These are phyloP conservation scores for Eulimnadia texana DNA, from an alignment of 1,140 invertebrate species.

Conservation along the genomic window DNA sequence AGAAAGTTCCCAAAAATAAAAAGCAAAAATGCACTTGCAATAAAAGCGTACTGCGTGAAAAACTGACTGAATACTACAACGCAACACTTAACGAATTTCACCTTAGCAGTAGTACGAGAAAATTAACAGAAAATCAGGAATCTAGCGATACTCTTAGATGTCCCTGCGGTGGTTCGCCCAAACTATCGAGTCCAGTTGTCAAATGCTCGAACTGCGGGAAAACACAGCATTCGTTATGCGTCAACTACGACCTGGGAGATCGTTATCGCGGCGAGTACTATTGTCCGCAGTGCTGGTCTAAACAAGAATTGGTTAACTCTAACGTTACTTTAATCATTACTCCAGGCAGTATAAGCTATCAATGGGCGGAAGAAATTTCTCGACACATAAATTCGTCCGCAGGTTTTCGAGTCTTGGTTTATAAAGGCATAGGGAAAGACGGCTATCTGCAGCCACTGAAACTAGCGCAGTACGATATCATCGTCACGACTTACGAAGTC, in stretches of 20 bases:
- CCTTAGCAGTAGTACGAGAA: not conserved
- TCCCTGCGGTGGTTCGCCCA: conserved; percentile 27
- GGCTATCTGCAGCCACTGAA: conserved; percentile 48
- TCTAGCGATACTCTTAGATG: conserved; percentile 18
- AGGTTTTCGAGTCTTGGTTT: conserved; percentile 36
- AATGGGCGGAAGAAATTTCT: conserved; percentile 59
- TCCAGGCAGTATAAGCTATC: conserved; percentile 46
- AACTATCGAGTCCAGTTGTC: conserved; percentile 21
- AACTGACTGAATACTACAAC: not conserved
- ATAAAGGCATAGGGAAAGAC: conserved; percentile 23
- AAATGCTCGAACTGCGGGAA: conserved; percentile 39
- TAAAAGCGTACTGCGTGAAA: not conserved
- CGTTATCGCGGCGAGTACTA: conserved; percentile 29
- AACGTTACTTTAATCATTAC: conserved; percentile 58
- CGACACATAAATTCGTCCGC: conserved; percentile 41
- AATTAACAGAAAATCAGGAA: not conserved
- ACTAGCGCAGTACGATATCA: conserved; percentile 51
- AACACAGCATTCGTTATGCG: conserved; percentile 44
- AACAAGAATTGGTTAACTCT: conserved; percentile 34
- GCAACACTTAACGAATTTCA: not conserved
- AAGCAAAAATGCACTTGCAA: not conserved
- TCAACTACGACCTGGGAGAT: conserved; percentile 35
- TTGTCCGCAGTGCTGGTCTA: conserved; percentile 48
- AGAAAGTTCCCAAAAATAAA: not conserved
- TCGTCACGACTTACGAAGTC: conserved; percentile 54